These are phyloP conservation scores for Melanocharis versteri DNA, from an alignment of 2,113 vertebrate species.

Conservation along the genomic window DNA sequence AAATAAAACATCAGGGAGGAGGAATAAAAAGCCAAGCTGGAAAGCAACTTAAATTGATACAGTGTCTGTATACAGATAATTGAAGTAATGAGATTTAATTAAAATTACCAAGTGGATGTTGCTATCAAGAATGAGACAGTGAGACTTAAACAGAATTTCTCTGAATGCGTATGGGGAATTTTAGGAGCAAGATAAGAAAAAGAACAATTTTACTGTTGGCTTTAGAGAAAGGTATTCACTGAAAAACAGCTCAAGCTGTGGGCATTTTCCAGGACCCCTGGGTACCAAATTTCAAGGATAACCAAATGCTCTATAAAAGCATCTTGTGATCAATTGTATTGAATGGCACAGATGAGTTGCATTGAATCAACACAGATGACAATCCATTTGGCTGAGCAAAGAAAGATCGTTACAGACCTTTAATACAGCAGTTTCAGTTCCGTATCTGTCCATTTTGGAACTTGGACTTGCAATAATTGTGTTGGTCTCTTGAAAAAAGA, in stretches of 20 bases:
- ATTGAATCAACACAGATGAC: conserved; percentile 13
- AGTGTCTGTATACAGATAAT: conserved; percentile 18
- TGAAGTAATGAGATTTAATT: conserved; percentile 54
- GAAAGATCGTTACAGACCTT: conserved; percentile 21
- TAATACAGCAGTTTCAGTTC: background rate
- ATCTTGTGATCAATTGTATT: conserved; percentile 37
- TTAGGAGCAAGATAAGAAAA: background rate
- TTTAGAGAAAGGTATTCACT: background rate
- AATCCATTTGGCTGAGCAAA: background rate
- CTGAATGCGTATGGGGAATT: background rate
- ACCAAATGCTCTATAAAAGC: conserved; percentile 33
- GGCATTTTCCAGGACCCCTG: background rate
- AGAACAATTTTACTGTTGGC: background rate
- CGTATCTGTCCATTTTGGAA: background rate
- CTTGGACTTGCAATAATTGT: background rate
- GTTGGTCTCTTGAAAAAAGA: background rate
- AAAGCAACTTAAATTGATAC: conserved; percentile 3
- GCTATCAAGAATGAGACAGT: conserved; percentile 6
- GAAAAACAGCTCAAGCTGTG: background rate
- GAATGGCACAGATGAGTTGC: background rate
- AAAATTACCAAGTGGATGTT: conserved; percentile 28
- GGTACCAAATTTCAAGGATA: conserved; percentile 8
- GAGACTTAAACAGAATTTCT: background rate
- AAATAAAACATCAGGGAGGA: background rate
- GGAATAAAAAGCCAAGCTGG: background rate